Evolutionary conservation across 2,888 invertebrate genomes (phyloP).

Genomic region (Sarcophaga subvicina): DNA sequence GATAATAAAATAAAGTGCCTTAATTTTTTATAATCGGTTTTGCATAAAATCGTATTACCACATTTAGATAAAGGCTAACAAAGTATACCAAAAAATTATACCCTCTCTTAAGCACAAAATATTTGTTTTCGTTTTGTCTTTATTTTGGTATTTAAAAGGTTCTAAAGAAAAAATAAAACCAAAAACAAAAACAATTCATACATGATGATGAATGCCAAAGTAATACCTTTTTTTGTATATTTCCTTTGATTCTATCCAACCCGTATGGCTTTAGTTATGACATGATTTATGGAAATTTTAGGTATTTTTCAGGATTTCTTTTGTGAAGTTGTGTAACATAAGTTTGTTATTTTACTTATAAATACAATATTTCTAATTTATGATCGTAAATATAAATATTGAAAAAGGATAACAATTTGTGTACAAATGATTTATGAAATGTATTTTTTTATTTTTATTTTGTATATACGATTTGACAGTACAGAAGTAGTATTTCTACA

Average conservation of each 20-base stretch:
- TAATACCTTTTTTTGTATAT: background rate
- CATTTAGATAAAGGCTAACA: background rate
- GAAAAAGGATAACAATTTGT: constrained; percentile 40
- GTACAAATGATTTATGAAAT: constrained; percentile 37
- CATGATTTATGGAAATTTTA: constrained; percentile 43
- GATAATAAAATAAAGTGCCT: background rate
- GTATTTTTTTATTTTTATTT: background rate
- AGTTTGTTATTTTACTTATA: constrained; percentile 12
- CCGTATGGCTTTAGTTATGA: background rate
- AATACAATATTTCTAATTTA: constrained; percentile 19
- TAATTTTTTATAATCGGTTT: background rate
- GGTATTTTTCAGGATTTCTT: constrained; percentile 18
- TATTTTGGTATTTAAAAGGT: background rate
- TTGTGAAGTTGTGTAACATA: constrained; percentile 3
- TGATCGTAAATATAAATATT: background rate
- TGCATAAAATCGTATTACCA: background rate
- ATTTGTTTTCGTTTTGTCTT: background rate
- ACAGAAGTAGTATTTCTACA: background rate
- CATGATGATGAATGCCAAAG: background rate
- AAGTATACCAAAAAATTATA: background rate
- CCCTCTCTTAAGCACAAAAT: background rate
- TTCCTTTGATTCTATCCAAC: background rate
- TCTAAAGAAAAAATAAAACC: too few relatives aligned
- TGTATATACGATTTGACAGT: background rate
- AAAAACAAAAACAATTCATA: too few relatives aligned